These are phyloP conservation scores for Sacculina carcini DNA, from an alignment of 2,888 invertebrate species.

Conservation along the genomic window DNA sequence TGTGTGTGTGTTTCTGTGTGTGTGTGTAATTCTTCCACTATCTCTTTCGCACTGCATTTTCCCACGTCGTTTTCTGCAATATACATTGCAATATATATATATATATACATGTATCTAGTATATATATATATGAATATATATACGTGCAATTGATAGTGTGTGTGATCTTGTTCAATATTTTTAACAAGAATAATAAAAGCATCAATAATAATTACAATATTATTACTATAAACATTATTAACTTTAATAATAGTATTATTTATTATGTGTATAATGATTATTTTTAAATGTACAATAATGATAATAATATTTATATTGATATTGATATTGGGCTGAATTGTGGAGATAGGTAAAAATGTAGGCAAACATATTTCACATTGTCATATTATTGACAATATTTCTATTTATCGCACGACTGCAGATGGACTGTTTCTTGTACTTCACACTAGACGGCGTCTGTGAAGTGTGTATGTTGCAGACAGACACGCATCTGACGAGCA, in stretches of 20 bases:
- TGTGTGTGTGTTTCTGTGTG: background rate
- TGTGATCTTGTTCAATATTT: background rate
- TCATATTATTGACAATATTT: too few species aligned
- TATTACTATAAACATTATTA: background rate
- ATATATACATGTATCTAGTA: background rate
- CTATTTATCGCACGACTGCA: too few species aligned
- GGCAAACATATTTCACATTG: too few species aligned
- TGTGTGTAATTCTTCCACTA: background rate
- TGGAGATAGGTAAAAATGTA: too few species aligned
- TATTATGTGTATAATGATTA: background rate
- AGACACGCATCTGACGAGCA: too few species aligned
- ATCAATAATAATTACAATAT: too few species aligned
- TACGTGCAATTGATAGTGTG: background rate
- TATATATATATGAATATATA: constrained; percentile 2
- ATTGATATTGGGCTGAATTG: background rate
- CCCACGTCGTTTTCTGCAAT: background rate
- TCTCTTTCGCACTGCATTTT: background rate
- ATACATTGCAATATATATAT: too few species aligned
- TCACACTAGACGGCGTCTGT: too few species aligned
- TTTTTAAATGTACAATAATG: background rate
- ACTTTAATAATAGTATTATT: background rate
- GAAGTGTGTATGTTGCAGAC: too few species aligned
- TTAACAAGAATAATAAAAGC: background rate
- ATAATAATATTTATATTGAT: background rate
- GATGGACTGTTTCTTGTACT: too few species aligned